A percentile compares a stretch with the other conserved stretches of the same genome.
phyloP scores from a whole-genome alignment of 2,113 vertebrate genomes.

The Ictidomys tridecemlineatus region DNA sequence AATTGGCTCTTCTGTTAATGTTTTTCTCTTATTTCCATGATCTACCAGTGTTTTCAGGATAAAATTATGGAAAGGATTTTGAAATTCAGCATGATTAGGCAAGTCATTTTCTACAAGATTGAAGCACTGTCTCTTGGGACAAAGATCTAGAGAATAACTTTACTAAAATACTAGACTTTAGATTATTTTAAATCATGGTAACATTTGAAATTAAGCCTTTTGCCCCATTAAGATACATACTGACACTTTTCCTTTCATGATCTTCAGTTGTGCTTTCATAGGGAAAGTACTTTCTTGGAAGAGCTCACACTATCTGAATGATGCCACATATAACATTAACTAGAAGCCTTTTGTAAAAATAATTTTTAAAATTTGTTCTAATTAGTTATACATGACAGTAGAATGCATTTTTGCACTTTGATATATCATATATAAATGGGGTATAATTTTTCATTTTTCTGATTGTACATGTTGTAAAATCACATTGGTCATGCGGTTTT shows the following conservation, averaged over 20 bases:
- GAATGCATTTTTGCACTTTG: no score
- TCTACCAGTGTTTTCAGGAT: not conserved
- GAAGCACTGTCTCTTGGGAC: not conserved
- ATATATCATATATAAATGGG: no score
- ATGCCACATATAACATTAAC: slow-evolving; percentile 72
- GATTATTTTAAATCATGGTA: slow-evolving; percentile 9
- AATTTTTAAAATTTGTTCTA: no score
- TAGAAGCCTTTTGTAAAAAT: slow-evolving; percentile 65
- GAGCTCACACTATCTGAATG: slow-evolving; percentile 72
- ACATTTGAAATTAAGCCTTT: slow-evolving; percentile 55
- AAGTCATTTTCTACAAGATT: not conserved
- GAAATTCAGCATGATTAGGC: slow-evolving; percentile 11
- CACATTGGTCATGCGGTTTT: no score
- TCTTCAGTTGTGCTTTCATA: slow-evolving; percentile 49
- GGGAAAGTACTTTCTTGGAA: slow-evolving; percentile 71
- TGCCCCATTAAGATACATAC: slow-evolving; percentile 51
- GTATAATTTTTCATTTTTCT: no score
- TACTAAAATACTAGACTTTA: slow-evolving; percentile 53
- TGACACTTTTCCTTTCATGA: not conserved
- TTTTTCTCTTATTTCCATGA: not conserved
- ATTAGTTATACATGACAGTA: no score
- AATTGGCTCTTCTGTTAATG: not conserved
- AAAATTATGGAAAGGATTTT: not conserved
- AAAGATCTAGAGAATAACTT: not conserved
- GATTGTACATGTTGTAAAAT: no score